These are phyloP conservation scores for Brachionus plicatilis DNA, from an alignment of 1,140 invertebrate species.

Conservation along the genomic window DNA sequence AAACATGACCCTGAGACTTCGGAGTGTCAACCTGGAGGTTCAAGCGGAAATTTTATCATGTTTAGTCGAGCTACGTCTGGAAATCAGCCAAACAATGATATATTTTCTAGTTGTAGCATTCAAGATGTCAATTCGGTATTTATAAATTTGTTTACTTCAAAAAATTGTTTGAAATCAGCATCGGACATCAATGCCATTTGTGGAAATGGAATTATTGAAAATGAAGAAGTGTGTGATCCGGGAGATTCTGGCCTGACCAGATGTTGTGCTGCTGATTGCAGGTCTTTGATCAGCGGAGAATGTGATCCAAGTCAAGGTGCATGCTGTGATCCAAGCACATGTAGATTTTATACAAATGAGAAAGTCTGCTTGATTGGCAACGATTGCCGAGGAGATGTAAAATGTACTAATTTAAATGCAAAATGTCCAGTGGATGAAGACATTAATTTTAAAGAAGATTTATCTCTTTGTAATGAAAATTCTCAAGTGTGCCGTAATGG, in stretches of 20 bases:
- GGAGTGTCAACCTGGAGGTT: not conserved
- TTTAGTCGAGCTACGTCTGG: conserved; percentile 90
- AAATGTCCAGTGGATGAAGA: not conserved
- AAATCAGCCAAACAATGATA: conserved; percentile 85
- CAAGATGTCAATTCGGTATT: conserved; percentile 62
- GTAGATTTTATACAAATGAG: not conserved
- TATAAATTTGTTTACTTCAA: not conserved
- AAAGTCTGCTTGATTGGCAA: not conserved
- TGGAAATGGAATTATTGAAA: conserved; percentile 96
- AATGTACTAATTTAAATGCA: not conserved
- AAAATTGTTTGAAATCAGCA: not conserved
- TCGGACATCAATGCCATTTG: conserved; percentile 69
- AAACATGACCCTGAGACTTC: conserved; percentile 48
- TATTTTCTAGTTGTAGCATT: conserved; percentile 74
- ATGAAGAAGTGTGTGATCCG: conserved; percentile 95
- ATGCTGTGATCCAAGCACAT: conserved; percentile 26
- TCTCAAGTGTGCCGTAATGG: conserved; percentile 35
- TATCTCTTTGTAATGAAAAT: not conserved
- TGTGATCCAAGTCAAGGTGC: conserved; percentile 4
- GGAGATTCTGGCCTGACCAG: conserved; percentile 83
- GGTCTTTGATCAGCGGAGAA: not conserved
- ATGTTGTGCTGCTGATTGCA: not conserved
- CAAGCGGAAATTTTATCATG: conserved; percentile 62
- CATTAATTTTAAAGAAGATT: not conserved
- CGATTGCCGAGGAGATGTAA: conserved; percentile 20